phyloP scores from a whole-genome alignment of 1,140 invertebrate species.

The Ericerus pela region DNA sequence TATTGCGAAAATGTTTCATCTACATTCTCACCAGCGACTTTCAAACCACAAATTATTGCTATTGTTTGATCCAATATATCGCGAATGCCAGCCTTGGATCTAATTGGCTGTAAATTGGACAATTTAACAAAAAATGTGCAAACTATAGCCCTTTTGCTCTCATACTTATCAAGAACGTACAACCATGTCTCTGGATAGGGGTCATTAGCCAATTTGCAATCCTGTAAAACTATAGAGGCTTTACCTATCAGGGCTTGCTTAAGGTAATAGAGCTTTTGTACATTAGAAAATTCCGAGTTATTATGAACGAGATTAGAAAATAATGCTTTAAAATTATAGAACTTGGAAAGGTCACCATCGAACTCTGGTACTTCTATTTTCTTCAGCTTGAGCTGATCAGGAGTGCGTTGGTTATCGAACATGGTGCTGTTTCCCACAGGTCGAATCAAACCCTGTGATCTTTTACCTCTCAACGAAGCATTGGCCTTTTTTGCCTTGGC shows the following conservation, averaged over 20 bases:
- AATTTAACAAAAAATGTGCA: background rate
- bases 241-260: background rate
- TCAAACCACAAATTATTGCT: background rate
- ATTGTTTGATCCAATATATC: background rate
- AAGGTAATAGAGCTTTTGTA: constrained; percentile 10
- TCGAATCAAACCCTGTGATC: too few relatives aligned
- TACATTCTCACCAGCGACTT: background rate
- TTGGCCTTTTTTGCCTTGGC: too few relatives aligned
- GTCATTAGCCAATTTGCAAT: background rate
- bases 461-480: too few relatives aligned
- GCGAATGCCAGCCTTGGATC: background rate
- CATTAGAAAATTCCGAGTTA: background rate
- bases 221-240: background rate
- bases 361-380: background rate
- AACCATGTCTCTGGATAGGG: background rate
- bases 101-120: background rate
- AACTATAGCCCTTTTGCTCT: background rate
- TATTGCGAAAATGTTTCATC: background rate
- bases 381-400: background rate
- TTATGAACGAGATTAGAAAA: background rate
- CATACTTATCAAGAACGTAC: background rate
- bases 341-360: background rate
- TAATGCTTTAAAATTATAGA: background rate
- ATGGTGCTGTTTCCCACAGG: too few relatives aligned
- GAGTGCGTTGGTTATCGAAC: too few relatives aligned